phyloP scores from a whole-genome alignment of 2,888 invertebrate genomes.

The Cheilosia urbana region DNA sequence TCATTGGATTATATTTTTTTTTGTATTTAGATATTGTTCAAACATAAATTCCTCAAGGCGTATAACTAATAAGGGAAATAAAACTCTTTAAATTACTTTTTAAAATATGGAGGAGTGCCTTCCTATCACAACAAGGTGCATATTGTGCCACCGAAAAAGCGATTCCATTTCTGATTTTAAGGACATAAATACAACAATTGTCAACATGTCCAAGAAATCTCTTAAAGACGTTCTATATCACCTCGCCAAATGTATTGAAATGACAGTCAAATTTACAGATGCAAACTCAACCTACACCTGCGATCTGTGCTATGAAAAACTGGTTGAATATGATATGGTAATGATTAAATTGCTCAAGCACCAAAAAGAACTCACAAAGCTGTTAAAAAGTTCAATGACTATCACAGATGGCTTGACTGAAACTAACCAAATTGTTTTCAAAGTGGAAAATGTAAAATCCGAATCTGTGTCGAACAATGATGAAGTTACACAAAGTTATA shows the following conservation, averaged over 20 bases:
- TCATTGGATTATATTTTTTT: no score
- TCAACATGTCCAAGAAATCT: slow-evolving; percentile 80
- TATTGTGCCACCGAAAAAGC: slow-evolving; percentile 53
- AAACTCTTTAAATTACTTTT: no score
- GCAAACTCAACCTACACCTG: slow-evolving; percentile 78
- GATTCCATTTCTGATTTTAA: slow-evolving; percentile 77
- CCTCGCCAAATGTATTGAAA: slow-evolving; percentile 80
- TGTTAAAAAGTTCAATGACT: slow-evolving; percentile 78
- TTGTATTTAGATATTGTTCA: no score
- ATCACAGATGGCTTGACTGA: slow-evolving; percentile 42
- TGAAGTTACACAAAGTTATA: background rate
- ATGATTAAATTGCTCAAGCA: slow-evolving; percentile 80
- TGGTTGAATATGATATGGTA: slow-evolving; percentile 80
- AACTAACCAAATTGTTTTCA: background rate
- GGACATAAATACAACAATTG: slow-evolving; percentile 77
- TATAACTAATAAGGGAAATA: no score
- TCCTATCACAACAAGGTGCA: background rate
- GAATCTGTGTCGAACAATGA: no score
- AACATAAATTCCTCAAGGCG: no score
- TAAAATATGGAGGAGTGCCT: background rate
- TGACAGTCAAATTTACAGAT: slow-evolving; percentile 77
- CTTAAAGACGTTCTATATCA: slow-evolving; percentile 80
- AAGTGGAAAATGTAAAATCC: no score
- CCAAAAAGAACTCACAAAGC: slow-evolving; percentile 79
- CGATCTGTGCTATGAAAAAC: slow-evolving; percentile 78